Conservation (phyloP, 2,888 invertebrate genomes). For the Agrotis clavis region DNA sequence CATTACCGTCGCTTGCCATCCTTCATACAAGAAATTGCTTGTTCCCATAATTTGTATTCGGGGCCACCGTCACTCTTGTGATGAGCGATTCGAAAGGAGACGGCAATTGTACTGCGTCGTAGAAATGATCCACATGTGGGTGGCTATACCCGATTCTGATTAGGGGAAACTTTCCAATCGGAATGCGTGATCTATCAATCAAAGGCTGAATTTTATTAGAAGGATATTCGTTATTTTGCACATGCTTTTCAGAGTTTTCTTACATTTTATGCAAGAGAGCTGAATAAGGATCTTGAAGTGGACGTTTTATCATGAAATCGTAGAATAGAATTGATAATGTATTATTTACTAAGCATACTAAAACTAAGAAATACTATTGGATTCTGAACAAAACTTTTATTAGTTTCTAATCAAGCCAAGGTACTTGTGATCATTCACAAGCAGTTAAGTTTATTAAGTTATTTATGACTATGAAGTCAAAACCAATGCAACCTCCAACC, state of each 20-base stretch:
- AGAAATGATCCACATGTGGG: constrained; percentile 82
- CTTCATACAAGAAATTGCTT: constrained; percentile 88
- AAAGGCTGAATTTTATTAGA: constrained; percentile 5
- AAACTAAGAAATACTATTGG: not conserved
- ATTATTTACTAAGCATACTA: no score
- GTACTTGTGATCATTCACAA: no score
- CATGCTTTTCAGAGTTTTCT: constrained; percentile 2
- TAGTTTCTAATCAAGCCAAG: not conserved
- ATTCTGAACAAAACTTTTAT: no score
- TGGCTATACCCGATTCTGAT: constrained; percentile 74
- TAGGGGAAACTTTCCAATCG: constrained; percentile 67
- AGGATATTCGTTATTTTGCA: not conserved
- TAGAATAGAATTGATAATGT: no score
- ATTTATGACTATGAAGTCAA: no score
- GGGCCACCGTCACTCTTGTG: constrained; percentile 88
- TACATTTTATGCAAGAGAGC: not conserved
- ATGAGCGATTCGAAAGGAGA: constrained; percentile 89
- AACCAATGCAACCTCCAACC: not conserved
- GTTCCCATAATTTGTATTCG: constrained; percentile 90
- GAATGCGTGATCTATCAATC: constrained; percentile 53
- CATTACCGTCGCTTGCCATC: constrained; percentile 82
- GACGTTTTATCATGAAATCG: not conserved
- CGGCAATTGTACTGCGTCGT: constrained; percentile 84
- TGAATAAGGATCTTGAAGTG: not conserved
- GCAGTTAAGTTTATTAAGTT: no score